Conservation (phyloP, 1,140 invertebrate species). For the Ips typographus region DNA sequence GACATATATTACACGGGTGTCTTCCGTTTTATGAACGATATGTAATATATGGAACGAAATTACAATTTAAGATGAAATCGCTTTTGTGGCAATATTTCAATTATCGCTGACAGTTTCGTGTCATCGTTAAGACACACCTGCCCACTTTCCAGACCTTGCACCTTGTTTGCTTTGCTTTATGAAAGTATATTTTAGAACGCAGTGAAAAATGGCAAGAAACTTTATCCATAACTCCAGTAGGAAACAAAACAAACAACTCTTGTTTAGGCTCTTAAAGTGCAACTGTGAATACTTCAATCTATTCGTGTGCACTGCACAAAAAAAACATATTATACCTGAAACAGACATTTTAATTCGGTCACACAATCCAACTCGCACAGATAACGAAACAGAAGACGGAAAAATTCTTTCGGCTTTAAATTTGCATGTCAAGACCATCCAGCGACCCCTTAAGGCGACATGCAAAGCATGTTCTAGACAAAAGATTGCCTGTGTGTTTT, state of each 20-base stretch:
- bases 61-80: not conserved
- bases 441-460: slow-evolving; percentile 27
- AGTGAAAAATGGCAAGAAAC: no score
- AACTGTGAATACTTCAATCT: no score
- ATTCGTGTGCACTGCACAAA: not conserved
- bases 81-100: no score
- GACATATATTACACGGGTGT: not conserved
- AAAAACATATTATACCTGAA: slow-evolving; percentile 7
- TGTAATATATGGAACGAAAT: not conserved
- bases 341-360: slow-evolving; percentile 19
- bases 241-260: no score
- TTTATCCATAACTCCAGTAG: no score
- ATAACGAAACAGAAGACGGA: slow-evolving; percentile 7
- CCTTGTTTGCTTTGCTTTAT: no score
- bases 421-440: slow-evolving; percentile 31
- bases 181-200: no score
- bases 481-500: slow-evolving; percentile 34
- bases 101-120: no score
- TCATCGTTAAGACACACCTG: no score
- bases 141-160: no score
- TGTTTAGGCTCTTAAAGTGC: no score
- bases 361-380: slow-evolving; percentile 15
- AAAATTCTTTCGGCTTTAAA: slow-evolving; percentile 24
- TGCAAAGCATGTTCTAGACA: slow-evolving; percentile 32
- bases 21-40: not conserved